These are phyloP conservation scores for Anguilla rostrata DNA, from an alignment of 2,113 vertebrate species.

Conservation along the genomic window DNA sequence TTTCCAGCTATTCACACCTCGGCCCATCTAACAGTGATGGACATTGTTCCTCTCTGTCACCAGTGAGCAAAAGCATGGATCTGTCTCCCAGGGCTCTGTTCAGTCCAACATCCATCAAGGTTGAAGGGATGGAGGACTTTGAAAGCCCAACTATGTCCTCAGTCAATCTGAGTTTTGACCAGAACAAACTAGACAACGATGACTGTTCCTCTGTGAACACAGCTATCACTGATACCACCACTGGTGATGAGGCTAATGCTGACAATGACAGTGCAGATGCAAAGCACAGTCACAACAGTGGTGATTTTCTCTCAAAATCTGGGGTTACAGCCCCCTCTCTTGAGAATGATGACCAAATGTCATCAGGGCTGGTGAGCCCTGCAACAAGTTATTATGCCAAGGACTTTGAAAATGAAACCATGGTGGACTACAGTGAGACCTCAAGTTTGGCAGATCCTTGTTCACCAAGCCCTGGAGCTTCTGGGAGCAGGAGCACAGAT, in stretches of 20 bases:
- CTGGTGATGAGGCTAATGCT: conserved; percentile 93
- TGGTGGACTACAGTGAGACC: conserved; percentile 96
- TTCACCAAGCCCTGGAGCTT: conserved; percentile 92
- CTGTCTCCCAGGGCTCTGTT: conserved; percentile 89
- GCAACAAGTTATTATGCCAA: conserved; percentile 93
- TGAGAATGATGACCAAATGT: conserved; percentile 96
- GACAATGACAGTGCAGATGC: conserved; percentile 93
- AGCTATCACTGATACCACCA: conserved; percentile 96
- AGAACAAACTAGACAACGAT: conserved; percentile 92
- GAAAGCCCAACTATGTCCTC: conserved; percentile 93
- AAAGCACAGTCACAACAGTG: conserved; percentile 82
- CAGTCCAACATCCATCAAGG: conserved; percentile 96
- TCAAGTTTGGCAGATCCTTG: conserved; percentile 96
- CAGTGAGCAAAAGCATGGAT: conserved; percentile 89
- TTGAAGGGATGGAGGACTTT: conserved; percentile 95
- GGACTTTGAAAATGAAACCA: conserved; percentile 94
- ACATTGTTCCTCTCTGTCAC: conserved; percentile 89
- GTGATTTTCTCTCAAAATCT: conserved; percentile 86
- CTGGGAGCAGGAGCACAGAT: conserved; percentile 87
- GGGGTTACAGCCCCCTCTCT: conserved; percentile 79
- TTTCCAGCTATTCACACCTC: conserved; percentile 81
- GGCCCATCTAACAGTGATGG: conserved; percentile 79
- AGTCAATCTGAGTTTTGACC: conserved; percentile 92
- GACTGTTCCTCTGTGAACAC: conserved; percentile 99
- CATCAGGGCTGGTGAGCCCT: conserved; percentile 94